Base-by-base conservation (phyloP, 2,888 invertebrate genomes). In the Noctua janthina region DNA sequence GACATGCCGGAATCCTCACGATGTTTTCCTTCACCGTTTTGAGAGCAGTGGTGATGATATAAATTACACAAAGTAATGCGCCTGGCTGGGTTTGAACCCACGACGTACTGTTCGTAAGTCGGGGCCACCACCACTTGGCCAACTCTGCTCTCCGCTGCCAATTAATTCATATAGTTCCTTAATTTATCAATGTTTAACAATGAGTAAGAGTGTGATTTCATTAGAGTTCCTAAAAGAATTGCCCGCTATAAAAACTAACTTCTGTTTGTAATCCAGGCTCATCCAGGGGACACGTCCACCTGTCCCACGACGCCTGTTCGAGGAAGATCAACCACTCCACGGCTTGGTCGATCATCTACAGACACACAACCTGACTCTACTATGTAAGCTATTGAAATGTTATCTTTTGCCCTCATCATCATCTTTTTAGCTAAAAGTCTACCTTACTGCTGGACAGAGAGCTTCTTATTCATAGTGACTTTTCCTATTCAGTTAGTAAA, bases 241-340 rank as follows among this genome's bases (percentile, higher is more conserved):
- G 15, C 15, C 3, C 62, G 15, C 29, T 4, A 15, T 29, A 29
- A 5, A 13, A 29, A 62, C 59, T 10, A 23, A 23, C 62, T 29
- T 6, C 15, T 64, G 35, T 35, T 17, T 35, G 20, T 15, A 29
- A 35, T 11, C 39, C 66, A 68, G 95, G 94, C 95, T 11, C 95
- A 95, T 83, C 92, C 94, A 3, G 94, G 94, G n/a, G 94, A 94
- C 3, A 89, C 68, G 1, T 62, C 81, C 51, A 84, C 29, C 6
- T 76, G 89, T 64, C 83, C 87, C 2, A 82, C 84, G 6, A 72
- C 83, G 0, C 70, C 76, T 7, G 74, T 91, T 2, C 90, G 89
- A 39, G 89, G 87, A 10, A 91, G 89, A 74, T 70, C 85, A 0
- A 91, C 83, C 11, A 78, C 90, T 4, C 91, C 93, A 1, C 89